These are phyloP conservation scores for Adoxophyes honmai DNA, from an alignment of 1,140 invertebrate genomes.

Conservation along the genomic window DNA sequence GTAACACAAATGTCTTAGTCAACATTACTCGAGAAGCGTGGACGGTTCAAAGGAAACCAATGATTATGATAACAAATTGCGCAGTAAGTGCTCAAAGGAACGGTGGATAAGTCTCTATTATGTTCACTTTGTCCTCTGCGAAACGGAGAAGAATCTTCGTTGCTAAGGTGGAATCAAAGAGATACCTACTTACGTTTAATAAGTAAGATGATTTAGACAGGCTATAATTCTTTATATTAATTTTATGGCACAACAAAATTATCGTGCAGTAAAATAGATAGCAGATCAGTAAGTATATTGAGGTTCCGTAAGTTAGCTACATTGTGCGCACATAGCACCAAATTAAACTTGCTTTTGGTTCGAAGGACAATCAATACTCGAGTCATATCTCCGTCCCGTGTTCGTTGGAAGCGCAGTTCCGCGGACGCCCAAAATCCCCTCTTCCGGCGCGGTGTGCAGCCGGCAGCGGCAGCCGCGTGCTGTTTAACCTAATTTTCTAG, in stretches of 20 bases:
- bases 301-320: too few species aligned
- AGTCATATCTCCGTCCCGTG: constrained; percentile 71
- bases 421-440: constrained; percentile 69
- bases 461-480: constrained; percentile 41
- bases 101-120: neutral
- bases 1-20: too few species aligned
- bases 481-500: constrained; percentile 75
- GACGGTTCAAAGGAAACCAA: too few species aligned
- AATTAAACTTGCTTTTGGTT: constrained; percentile 31
- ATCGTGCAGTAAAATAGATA: neutral
- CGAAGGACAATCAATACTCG: constrained; percentile 73
- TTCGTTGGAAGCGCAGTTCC: constrained; percentile 68
- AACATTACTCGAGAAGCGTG: too few species aligned
- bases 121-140: too few species aligned
- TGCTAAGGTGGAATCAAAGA: neutral
- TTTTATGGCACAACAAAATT: too few species aligned
- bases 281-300: neutral
- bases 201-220: too few species aligned
- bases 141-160: neutral
- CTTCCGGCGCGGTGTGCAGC: constrained; percentile 63
- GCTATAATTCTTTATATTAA: too few species aligned
- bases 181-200: too few species aligned
- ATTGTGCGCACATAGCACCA: constrained; percentile 17
- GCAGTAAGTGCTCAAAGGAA: neutral
- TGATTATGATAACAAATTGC: too few species aligned